phyloP scores from a whole-genome alignment of 2,797 vertebrate species.

The Melanotaenia parkinsoni region DNA sequence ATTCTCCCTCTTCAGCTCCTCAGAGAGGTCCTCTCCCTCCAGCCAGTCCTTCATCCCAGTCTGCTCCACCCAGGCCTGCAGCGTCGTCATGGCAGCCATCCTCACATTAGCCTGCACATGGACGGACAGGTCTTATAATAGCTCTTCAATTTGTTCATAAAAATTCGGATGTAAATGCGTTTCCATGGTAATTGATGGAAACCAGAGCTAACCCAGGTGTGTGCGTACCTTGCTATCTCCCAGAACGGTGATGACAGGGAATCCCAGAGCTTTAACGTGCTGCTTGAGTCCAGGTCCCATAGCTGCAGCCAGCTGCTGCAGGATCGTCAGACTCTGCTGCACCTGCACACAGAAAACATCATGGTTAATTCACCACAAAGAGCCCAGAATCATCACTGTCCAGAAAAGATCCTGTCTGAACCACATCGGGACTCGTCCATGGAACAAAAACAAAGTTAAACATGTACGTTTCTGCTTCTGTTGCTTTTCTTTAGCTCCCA shows the following conservation, averaged over 20 bases:
- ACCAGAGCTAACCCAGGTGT: no score
- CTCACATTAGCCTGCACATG: conserved; percentile 87
- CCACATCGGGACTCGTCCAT: no score
- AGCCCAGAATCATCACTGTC: no score
- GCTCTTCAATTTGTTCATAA: no score
- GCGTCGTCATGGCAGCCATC: conserved; percentile 88
- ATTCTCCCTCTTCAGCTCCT: conserved; percentile 96
- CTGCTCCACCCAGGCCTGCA: conserved; percentile 95
- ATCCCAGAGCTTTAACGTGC: conserved; percentile 90
- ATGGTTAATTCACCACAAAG: not conserved
- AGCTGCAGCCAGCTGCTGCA: conserved; percentile 92
- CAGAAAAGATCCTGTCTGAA: no score
- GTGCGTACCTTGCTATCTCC: conserved; percentile 94
- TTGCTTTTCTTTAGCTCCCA: no score
- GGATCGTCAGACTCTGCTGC: conserved; percentile 91
- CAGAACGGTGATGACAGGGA: conserved; percentile 92
- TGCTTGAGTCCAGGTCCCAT: conserved; percentile 95
- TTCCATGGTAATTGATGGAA: no score
- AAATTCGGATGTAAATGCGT: no score
- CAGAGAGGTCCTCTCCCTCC: conserved; percentile 95
- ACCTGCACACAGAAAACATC: conserved; percentile 79
- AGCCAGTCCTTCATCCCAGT: conserved; percentile 99
- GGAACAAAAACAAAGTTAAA: no score
- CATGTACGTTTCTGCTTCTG: no score
- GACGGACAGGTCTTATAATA: not conserved